phyloP scores from a whole-genome alignment of 2,797 vertebrate species.

The Onychomys leucogaster region DNA sequence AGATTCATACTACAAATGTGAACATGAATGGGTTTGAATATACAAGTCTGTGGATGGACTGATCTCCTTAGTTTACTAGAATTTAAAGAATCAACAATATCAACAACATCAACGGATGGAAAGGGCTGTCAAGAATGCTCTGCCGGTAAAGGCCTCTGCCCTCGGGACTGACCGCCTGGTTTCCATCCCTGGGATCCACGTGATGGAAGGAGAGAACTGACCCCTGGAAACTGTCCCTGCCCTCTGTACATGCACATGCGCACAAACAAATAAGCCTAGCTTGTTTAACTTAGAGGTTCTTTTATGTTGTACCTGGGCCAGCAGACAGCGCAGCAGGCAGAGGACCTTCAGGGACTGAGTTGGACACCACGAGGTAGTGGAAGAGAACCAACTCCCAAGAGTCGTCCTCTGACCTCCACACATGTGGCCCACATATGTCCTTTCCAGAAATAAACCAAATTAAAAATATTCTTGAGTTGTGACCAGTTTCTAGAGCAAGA shows the following conservation, averaged over 20 bases:
- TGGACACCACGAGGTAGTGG: neutral
- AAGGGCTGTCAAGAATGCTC: neutral
- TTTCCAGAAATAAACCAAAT: neutral
- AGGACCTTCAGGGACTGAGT: neutral
- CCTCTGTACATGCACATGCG: neutral
- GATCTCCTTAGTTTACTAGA: constrained; percentile 1
- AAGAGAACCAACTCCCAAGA: neutral
- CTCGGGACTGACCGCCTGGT: neutral
- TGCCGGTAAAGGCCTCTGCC: neutral
- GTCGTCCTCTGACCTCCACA: neutral
- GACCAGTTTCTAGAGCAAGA: constrained; percentile 9
- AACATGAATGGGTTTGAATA: neutral
- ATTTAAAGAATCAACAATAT: neutral
- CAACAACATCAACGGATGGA: neutral
- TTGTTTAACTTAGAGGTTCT: neutral
- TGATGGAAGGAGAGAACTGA: neutral
- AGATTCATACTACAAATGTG: too few relatives aligned
- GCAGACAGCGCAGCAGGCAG: neutral
- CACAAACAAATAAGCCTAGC: neutral
- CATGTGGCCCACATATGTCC: neutral
- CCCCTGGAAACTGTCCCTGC: neutral
- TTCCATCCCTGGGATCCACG: neutral
- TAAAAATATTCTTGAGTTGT: constrained; percentile 17
- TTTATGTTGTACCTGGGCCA: neutral
- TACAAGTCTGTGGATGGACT: neutral